These are phyloP conservation scores for Petrocephalus schoutedeni DNA, from an alignment of 2,797 vertebrate species.

Conservation along the genomic window DNA sequence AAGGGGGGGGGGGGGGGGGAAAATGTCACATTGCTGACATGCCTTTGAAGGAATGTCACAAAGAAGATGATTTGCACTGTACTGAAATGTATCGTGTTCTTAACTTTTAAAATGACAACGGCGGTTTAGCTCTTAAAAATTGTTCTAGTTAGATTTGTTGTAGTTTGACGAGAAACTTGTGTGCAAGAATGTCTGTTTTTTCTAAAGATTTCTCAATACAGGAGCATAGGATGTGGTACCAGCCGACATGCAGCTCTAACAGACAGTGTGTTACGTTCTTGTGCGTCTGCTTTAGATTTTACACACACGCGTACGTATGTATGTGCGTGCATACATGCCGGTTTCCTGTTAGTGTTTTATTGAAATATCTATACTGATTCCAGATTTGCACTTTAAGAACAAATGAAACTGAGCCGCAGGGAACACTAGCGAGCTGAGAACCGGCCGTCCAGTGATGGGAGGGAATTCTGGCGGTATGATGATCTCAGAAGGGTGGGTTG, in stretches of 20 bases:
- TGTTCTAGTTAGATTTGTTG: constrained; percentile 38
- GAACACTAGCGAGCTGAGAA: constrained; percentile 17
- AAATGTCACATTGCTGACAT: constrained; percentile 51
- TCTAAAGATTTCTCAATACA: constrained; percentile 43
- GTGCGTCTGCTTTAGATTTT: background rate
- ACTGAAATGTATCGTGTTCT: constrained; percentile 45
- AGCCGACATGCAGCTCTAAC: constrained; percentile 33
- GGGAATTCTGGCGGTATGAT: constrained; percentile 1
- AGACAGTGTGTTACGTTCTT: constrained; percentile 32
- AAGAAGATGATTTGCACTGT: constrained; percentile 60
- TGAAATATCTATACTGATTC: constrained; percentile 50
- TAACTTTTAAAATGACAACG: constrained; percentile 35
- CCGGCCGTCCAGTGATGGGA: background rate
- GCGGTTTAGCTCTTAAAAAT: constrained; percentile 33
- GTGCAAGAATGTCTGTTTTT: constrained; percentile 49
- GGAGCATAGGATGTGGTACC: constrained; percentile 31
- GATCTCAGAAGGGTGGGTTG: background rate
- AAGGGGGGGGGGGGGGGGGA: constrained; percentile 16
- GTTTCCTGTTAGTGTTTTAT: constrained; percentile 48
- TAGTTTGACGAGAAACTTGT: constrained; percentile 32
- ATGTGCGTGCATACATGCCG: background rate
- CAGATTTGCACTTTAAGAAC: constrained; percentile 49
- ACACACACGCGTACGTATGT: background rate
- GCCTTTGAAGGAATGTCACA: constrained; percentile 58
- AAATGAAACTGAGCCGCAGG: constrained; percentile 27